These are phyloP conservation scores for Chaetodon trifascialis DNA, from an alignment of 2,113 vertebrate species.

Conservation along the genomic window DNA sequence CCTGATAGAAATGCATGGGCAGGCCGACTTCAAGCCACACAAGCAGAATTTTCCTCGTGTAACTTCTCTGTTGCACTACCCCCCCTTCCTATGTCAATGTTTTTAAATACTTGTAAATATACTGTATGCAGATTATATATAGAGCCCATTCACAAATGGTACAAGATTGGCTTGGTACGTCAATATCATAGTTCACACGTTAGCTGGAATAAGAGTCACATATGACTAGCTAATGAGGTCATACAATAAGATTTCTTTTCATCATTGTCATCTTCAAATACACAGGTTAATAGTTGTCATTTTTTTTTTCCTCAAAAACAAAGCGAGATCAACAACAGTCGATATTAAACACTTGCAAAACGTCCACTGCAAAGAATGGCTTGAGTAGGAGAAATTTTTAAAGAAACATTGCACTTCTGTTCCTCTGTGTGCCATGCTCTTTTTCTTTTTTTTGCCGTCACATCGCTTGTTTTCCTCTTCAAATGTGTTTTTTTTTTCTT, in stretches of 20 bases:
- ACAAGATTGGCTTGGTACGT: constrained; percentile 75
- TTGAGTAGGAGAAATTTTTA: constrained; percentile 40
- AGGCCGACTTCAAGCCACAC: constrained; percentile 51
- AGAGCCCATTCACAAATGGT: constrained; percentile 75
- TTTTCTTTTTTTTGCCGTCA: constrained; percentile 25
- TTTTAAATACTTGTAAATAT: constrained; percentile 76
- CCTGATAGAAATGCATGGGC: constrained; percentile 48
- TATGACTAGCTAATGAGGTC: constrained; percentile 71
- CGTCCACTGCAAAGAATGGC: constrained; percentile 72
- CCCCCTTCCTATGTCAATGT: constrained; percentile 24
- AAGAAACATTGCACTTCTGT: constrained; percentile 34
- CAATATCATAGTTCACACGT: constrained; percentile 75
- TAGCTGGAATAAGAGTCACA: constrained; percentile 72
- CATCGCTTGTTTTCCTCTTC: constrained; percentile 35
- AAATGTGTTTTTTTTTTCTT: constrained; percentile 51
- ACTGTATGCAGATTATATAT: constrained; percentile 77
- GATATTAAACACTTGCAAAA: constrained; percentile 76
- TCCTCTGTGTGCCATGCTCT: constrained; percentile 50
- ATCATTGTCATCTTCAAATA: constrained; percentile 73
- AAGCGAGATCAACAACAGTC: constrained; percentile 62
- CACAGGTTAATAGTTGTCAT: constrained; percentile 71
- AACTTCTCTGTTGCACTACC: constrained; percentile 45
- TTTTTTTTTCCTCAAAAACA: constrained; percentile 54
- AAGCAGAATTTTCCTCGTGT: constrained; percentile 38
- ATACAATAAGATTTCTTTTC: constrained; percentile 60